Evolutionary conservation across 2,113 vertebrate species (phyloP), one percentile per base, ranked within the genome.

Genomic region (Gallinago paraguaiae): DNA sequence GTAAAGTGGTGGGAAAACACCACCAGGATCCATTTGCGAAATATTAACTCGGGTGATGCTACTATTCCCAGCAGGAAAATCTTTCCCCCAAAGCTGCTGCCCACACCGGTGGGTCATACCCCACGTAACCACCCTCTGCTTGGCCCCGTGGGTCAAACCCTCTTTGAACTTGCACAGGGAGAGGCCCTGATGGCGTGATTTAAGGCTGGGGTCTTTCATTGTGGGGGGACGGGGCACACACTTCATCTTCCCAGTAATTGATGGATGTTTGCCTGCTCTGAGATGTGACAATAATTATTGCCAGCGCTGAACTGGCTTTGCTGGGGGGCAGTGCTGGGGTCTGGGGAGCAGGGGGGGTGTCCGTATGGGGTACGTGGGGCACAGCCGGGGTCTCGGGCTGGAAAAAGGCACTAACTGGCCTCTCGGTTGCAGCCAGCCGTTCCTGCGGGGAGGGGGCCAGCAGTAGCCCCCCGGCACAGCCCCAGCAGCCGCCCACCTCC

Each of bases 231-330:
- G 33, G 82, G 63, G 76, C 61, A 2, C 1, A 1, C 20, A 7
- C 67, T 72, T 64, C 11, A 24, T 41, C 54, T 24, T 1, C 25
- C 17, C 86, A 27, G 6, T 2, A 4, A 11, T 0, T 28, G 30
- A 4, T 9, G 24, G 86, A 3, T 3, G 2, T 5, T 63, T 24
- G 51, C 24, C 56, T 2, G 2, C 31, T 39, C 17, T 48, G 17
- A 6, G 0, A 12, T 45, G 3, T 22, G 10, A 20, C 17, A 33
- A 0, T 0, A 0, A 31, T 45, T 3, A 7, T 2, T 30, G 39
- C 45, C 0, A 15, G 37, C 0, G 1, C 30, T 4, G 12, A 4
- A 3, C 60, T 15, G 75, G 69, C 28, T 50, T 37, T 18, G 78
- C 57, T 5, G 18, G 4, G 54, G 76, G 69, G 63, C 37, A 27